These are phyloP conservation scores for Spondyliosoma cantharus DNA, from an alignment of 2,797 vertebrate species.

Conservation along the genomic window DNA sequence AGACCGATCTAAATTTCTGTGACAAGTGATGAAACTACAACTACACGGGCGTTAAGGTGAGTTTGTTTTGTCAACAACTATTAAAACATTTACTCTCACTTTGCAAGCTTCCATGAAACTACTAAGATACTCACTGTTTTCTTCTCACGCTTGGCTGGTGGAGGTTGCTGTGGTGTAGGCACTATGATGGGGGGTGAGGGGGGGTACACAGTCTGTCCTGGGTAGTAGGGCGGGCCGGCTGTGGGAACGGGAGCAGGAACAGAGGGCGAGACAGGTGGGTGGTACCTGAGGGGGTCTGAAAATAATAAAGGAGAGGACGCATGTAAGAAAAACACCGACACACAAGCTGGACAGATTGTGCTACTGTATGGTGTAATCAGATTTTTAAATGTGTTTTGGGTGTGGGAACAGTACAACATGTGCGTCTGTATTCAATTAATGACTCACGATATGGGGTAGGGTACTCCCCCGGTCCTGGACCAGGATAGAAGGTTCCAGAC, in stretches of 20 bases:
- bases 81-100: not conserved
- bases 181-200: conserved; percentile 95
- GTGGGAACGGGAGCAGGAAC: conserved; percentile 77
- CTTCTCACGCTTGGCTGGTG: conserved; percentile 96
- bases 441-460: conserved; percentile 92
- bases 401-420: not conserved
- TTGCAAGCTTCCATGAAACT: conserved; percentile 14
- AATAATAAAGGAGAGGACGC: conserved; percentile 24
- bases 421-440: conserved; percentile 17
- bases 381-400: conserved; percentile 4
- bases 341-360: not conserved
- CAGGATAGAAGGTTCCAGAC: conserved; percentile 94
- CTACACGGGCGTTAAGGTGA: not conserved
- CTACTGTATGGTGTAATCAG: not conserved
- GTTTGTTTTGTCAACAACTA: not conserved
- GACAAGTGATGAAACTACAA: not conserved
- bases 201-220: conserved; percentile 94
- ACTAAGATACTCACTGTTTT: conserved; percentile 90
- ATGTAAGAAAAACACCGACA: conserved; percentile 29
- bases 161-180: conserved; percentile 96
- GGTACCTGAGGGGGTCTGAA: conserved; percentile 82
- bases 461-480: conserved; percentile 95
- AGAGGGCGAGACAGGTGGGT: conserved; percentile 78
- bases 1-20: not conserved
- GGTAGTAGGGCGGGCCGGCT: conserved; percentile 91